Conservation (phyloP, 2,797 vertebrate species). For the Falco concolor region DNA sequence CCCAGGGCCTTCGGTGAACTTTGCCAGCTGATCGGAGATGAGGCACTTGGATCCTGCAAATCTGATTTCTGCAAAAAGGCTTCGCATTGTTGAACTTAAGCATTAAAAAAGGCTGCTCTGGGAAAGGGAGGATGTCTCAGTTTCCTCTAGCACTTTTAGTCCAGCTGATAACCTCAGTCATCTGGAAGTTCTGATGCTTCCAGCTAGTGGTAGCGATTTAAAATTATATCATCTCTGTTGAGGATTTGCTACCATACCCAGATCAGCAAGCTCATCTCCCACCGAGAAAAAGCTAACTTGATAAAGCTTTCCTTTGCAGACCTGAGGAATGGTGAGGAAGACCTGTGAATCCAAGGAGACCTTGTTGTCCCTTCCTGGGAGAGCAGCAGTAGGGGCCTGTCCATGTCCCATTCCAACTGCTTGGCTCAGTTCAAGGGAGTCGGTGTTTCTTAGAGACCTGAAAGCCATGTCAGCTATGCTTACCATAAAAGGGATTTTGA, state of each 20-base stretch:
- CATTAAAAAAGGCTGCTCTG: not conserved
- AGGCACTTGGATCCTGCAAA: not conserved
- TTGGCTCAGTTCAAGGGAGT: fast-evolving
- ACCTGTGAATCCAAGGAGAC: not conserved
- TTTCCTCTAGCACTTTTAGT: not conserved
- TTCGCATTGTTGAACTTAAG: not conserved
- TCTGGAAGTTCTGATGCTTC: not conserved
- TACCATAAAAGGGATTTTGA: not conserved
- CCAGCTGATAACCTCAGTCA: not conserved
- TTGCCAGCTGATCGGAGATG: not conserved
- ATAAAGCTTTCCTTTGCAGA: not conserved
- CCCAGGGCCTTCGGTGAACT: not conserved
- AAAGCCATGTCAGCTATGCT: not conserved
- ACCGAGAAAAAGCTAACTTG: not conserved
- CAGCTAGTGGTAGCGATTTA: not conserved
- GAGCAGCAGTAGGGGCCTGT: not conserved
- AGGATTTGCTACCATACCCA: not conserved
- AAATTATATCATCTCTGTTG: not conserved
- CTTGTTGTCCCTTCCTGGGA: not conserved
- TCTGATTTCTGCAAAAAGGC: not conserved
- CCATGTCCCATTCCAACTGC: not conserved
- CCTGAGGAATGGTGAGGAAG: not conserved
- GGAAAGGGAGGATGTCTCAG: not conserved
- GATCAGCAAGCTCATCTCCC: not conserved
- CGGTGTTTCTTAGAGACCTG: not conserved